Base-by-base conservation (phyloP, 2,797 vertebrate genomes). In the Tiaroga cobitis region DNA sequence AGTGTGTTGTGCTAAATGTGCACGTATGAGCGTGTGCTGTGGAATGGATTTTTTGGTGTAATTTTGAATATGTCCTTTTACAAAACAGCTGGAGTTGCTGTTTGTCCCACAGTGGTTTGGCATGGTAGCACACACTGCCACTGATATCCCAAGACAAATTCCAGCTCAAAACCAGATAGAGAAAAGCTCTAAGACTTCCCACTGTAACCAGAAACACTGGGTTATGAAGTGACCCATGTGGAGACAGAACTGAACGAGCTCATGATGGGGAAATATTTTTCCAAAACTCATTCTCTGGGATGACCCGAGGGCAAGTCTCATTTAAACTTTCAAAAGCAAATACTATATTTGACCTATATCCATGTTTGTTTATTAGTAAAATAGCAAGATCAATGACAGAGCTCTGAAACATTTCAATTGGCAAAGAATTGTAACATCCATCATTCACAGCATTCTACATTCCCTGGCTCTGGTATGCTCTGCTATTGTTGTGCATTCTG, bases 71-170 rank as follows among this genome's bases (percentile, higher is more conserved):
- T 34, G 41, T 67, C 19, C 26, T 56, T 65, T 83, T 16, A 26
- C 19, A 76, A 54, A 76, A 83, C 72, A 67, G 73, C 72, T 26
- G 11, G 43, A 76, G 32, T 75, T 73, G 41, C 54, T 74, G 70
- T 63, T 67, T 76, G 43, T 76, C 82, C 59, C 43, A 54, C 15
- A 8, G 82, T 54, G 82, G 72, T 83, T 39, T 76, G 72, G 81
- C 81, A 26, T 19, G 61, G 72, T 39, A 39, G 61, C 46, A 46
- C 46, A 49, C 11, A 51, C 32, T 37, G 72, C 59, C 59, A 83
- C 81, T 9, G 2, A 76, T 39, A 65, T 67, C 67, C 43, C 81
- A 46, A 65, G 81, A 83, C 81, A 39, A 51, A 54, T 83, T 76
- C 59, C 72, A 76, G 9, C 43, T 34, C 32, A 37, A 67, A 76